Percentiles rank a stretch among this genome's conserved stretches.
Conservation (phyloP, 64 coral and sea anemone genomes). For the Actinia tenebrosa region DNA sequence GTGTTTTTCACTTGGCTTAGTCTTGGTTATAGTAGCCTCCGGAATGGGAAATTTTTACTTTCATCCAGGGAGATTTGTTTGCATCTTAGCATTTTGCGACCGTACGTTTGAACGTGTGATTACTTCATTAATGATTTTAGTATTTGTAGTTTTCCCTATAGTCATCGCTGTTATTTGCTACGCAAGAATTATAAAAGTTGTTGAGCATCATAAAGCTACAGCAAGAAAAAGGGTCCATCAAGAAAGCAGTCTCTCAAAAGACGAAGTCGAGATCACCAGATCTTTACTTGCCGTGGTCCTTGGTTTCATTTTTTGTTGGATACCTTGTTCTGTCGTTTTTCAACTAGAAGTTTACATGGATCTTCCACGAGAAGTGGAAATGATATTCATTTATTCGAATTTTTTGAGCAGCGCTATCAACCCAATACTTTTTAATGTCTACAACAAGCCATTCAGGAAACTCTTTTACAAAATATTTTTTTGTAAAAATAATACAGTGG, state of each 20-base stretch:
- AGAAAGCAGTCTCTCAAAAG: not conserved
- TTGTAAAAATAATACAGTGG: not conserved
- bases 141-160: not conserved
- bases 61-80: not conserved
- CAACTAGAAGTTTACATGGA: not conserved
- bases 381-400: not conserved
- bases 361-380: not conserved
- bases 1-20: not conserved
- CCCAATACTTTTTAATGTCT: constrained; percentile 3
- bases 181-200: not conserved
- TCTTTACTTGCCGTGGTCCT: not conserved
- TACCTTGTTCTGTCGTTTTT: constrained; percentile 8
- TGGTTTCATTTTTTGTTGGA: constrained; percentile 6
- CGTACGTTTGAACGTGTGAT: not conserved
- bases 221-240: not conserved
- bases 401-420: constrained; percentile 13
- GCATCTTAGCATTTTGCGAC: not conserved
- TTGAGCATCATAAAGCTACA: not conserved
- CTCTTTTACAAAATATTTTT: not conserved
- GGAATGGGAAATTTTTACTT: not conserved
- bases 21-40: not conserved
- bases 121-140: not conserved
- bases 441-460: not conserved
- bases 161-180: not conserved
- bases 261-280: not conserved